phyloP scores from a whole-genome alignment of 2,888 invertebrate species.

The Drosophila ustulata region DNA sequence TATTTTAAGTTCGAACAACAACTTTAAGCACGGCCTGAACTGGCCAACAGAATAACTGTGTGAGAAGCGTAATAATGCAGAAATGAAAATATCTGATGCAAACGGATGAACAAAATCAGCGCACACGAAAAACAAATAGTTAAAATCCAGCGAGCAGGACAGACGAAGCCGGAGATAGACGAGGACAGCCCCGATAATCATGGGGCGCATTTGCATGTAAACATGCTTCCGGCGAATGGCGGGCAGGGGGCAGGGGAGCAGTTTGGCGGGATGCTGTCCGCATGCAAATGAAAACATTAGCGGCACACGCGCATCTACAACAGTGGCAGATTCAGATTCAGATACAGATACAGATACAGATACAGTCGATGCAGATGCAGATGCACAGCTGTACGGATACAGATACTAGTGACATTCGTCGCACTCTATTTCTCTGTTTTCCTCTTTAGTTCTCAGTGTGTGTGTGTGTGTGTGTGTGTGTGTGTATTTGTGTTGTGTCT shows the following conservation, averaged over 20 bases:
- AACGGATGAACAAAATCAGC: conserved; percentile 54
- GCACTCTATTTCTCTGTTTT: conserved; percentile 1
- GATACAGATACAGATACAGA: conserved; percentile 36
- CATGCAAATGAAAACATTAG: conserved; percentile 80
- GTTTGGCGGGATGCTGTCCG: conserved; percentile 44
- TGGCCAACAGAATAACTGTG: not conserved
- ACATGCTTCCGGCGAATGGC: conserved; percentile 55
- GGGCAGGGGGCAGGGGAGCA: not conserved
- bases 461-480: not conserved
- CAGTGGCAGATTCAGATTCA: conserved; percentile 5
- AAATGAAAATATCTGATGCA: conserved; percentile 19
- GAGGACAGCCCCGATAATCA: conserved; percentile 63
- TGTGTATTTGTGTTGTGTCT: conserved; percentile 23
- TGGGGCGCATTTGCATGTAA: conserved; percentile 73
- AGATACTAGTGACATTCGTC: conserved; percentile 59
- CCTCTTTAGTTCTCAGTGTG: not conserved
- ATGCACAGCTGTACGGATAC: conserved; percentile 29
- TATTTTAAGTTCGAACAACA: not conserved
- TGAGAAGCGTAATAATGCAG: not conserved
- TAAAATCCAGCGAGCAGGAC: conserved; percentile 26
- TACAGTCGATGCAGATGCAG: conserved; percentile 35
- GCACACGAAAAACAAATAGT: conserved; percentile 60
- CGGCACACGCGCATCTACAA: conserved; percentile 60
- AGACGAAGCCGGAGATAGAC: not conserved
- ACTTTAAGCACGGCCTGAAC: not conserved